These are phyloP conservation scores for Sphyrna mokarran DNA, from an alignment of 2,113 vertebrate species.

Conservation along the genomic window DNA sequence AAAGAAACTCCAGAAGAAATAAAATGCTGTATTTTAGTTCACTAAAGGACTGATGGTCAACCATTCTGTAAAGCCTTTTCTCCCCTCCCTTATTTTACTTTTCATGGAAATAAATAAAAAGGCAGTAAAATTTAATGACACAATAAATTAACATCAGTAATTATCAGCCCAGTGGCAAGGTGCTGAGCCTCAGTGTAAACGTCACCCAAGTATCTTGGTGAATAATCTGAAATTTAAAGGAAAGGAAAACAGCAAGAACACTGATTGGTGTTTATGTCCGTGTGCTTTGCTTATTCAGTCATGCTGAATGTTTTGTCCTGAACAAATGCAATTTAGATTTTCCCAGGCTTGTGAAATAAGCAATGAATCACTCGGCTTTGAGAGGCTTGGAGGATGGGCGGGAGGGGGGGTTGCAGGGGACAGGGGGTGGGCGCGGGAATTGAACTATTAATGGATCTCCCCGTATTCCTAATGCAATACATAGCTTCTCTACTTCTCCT, in stretches of 20 bases:
- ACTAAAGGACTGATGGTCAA: background rate
- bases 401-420: background rate
- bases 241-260: background rate
- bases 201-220: slow-evolving; percentile 3
- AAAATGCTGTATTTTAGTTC: slow-evolving; percentile 18
- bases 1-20: background rate
- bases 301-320: slow-evolving; percentile 38
- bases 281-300: background rate
- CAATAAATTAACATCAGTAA: slow-evolving; percentile 23
- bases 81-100: background rate
- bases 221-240: slow-evolving; percentile 31
- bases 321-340: slow-evolving; percentile 39
- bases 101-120: slow-evolving; percentile 31
- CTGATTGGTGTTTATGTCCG: background rate
- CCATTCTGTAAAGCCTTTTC: background rate
- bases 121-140: slow-evolving; percentile 33
- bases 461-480: slow-evolving; percentile 10
- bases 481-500: slow-evolving; percentile 33
- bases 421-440: background rate
- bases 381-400: background rate
- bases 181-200: background rate
- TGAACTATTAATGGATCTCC: slow-evolving; percentile 23
- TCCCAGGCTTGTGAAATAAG: slow-evolving; percentile 40
- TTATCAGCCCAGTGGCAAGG: slow-evolving; percentile 35
- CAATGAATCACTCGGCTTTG: slow-evolving; percentile 5